phyloP scores from a whole-genome alignment of 1,140 invertebrate species.

The Schmidtea mediterranea region DNA sequence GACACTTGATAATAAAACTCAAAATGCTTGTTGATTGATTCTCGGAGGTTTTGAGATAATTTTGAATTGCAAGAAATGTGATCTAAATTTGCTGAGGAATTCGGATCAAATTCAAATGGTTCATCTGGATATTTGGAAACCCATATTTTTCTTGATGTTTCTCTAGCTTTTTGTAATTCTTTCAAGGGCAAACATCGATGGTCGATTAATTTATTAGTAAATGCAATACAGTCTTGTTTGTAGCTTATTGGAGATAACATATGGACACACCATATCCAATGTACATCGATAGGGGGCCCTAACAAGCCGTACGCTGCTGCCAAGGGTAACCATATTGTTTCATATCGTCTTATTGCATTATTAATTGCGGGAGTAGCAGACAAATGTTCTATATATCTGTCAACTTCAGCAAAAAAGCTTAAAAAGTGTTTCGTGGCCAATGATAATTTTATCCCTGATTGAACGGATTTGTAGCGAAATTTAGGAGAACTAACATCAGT shows the following conservation, averaged over 20 bases:
- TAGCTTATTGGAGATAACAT: constrained; percentile 2
- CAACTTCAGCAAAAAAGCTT: too few species aligned
- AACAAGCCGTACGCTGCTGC: neutral
- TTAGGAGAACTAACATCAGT: too few species aligned
- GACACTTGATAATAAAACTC: constrained; percentile 5
- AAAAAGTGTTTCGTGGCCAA: too few species aligned
- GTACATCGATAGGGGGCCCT: constrained; percentile 4
- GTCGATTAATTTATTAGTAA: neutral
- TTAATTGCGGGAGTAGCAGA: neutral
- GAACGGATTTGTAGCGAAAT: too few species aligned
- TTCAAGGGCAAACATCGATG: neutral
- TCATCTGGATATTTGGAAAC: neutral
- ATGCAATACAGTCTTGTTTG: neutral
- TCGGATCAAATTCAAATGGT: neutral
- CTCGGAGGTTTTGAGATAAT: constrained; percentile 1
- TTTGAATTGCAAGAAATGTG: neutral
- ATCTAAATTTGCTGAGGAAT: neutral
- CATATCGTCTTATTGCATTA: constrained; percentile 5
- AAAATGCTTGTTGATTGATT: constrained; percentile 1
- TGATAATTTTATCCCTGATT: too few species aligned
- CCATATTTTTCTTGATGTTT: neutral
- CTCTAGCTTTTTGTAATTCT: neutral
- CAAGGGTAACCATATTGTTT: constrained; percentile 6
- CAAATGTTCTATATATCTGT: too few species aligned
- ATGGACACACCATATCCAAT: constrained; percentile 4